These are phyloP conservation scores for Scaptomyza tumidula DNA, from an alignment of 2,888 invertebrate species.

Conservation along the genomic window DNA sequence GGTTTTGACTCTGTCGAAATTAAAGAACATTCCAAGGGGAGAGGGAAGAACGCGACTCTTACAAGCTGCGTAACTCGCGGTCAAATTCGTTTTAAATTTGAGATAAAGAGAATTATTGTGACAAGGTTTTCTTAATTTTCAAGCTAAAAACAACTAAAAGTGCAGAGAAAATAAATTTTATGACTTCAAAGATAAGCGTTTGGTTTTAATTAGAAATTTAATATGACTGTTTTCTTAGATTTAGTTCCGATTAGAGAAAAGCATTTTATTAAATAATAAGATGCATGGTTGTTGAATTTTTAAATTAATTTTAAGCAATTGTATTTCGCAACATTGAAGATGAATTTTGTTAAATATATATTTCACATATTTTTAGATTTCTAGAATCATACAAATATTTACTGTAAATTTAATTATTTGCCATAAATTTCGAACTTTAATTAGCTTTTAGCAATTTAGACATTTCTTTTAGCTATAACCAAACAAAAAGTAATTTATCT, in stretches of 20 bases:
- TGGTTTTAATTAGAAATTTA: too few species aligned
- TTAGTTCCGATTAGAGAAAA: too few species aligned
- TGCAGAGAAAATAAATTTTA: constrained; percentile 1
- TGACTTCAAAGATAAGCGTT: constrained; percentile 2
- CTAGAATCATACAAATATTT: too few species aligned
- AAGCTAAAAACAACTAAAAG: constrained; percentile 16
- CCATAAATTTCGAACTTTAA: too few species aligned
- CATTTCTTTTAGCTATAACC: background rate
- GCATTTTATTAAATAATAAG: too few species aligned
- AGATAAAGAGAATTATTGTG: constrained; percentile 57
- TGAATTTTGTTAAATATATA: too few species aligned
- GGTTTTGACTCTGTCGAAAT: constrained; percentile 75
- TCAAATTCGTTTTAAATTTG: constrained; percentile 23
- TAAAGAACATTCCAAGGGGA: constrained; percentile 45
- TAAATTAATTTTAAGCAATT: too few species aligned
- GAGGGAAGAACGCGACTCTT: background rate
- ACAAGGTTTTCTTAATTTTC: constrained; percentile 68
- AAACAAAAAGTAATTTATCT: background rate
- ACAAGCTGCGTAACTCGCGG: constrained; percentile 34
- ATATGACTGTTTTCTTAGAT: too few species aligned
- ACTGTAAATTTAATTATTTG: too few species aligned
- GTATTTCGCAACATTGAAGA: too few species aligned
- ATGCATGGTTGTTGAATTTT: too few species aligned
- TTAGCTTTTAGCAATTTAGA: background rate
- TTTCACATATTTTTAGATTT: too few species aligned